Evolutionary conservation across 1,140 invertebrate species (phyloP).

Genomic region (Caenorhabditis remanei): DNA sequence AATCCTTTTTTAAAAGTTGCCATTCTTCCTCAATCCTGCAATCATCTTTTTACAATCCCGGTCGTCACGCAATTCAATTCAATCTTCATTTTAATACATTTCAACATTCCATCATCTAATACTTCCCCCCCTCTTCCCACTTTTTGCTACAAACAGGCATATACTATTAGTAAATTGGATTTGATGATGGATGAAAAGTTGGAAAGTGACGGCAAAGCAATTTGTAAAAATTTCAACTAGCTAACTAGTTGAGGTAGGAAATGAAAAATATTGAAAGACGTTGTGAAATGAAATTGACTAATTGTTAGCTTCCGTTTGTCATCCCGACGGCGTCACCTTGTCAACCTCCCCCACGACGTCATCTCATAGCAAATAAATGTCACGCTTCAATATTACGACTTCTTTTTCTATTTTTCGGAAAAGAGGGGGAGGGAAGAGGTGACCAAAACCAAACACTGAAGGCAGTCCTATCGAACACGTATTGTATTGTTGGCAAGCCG

Average conservation of each 20-base stretch:
- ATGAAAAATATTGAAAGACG: neutral
- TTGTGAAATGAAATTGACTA: neutral
- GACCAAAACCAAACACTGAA: neutral
- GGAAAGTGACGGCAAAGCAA: constrained; percentile 17
- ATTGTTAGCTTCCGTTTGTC: constrained; percentile 2
- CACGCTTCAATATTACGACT: constrained; percentile 6
- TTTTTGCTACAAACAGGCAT: neutral
- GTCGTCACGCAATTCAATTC: constrained; percentile 5
- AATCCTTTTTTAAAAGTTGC: no score
- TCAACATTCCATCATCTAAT: constrained; percentile 22
- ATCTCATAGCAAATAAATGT: neutral
- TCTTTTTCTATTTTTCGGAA: neutral
- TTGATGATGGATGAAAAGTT: constrained; percentile 54
- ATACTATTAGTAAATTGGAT: constrained; percentile 33
- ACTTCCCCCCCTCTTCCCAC: neutral
- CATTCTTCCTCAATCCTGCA: neutral
- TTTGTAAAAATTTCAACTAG: neutral
- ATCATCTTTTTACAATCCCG: neutral
- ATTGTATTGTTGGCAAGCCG: neutral
- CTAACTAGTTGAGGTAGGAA: neutral
- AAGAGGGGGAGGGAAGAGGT: neutral
- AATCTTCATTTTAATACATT: constrained; percentile 34
- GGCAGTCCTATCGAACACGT: neutral
- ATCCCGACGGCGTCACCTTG: neutral
- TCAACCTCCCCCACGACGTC: neutral